phyloP scores from a whole-genome alignment of 2,797 vertebrate species.

The Enteromius argenteus region DNA sequence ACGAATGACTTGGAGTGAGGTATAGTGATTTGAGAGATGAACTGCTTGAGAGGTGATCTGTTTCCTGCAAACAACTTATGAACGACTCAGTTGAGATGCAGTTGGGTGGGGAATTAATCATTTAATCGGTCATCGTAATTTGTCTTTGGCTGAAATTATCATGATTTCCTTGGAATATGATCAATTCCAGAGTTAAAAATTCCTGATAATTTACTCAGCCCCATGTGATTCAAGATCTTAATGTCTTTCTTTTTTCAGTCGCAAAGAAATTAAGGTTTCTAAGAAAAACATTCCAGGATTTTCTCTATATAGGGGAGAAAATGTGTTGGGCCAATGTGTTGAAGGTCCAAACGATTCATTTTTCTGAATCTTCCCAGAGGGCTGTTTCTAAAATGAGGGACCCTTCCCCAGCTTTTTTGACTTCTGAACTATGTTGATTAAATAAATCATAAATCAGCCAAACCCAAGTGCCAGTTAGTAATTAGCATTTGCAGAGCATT shows the following conservation, averaged over 20 bases:
- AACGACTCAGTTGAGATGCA: not conserved
- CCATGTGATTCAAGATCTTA: not conserved
- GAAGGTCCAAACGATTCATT: not conserved
- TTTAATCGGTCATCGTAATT: not conserved
- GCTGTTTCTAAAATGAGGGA: not conserved
- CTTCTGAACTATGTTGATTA: slow-evolving; percentile 20
- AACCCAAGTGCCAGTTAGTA: slow-evolving; percentile 32
- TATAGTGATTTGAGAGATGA: not conserved
- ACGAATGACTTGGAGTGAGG: not conserved
- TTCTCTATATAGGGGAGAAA: not conserved
- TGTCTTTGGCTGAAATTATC: not conserved
- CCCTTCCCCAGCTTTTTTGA: not conserved
- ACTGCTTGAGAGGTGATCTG: not conserved
- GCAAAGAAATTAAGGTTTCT: not conserved
- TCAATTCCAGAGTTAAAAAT: not conserved
- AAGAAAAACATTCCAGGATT: not conserved
- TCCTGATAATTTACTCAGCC: not conserved
- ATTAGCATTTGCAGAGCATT: slow-evolving; percentile 34
- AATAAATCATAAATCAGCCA: slow-evolving; percentile 15
- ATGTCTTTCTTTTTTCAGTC: too few species aligned
- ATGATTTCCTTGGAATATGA: not conserved
- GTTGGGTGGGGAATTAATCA: not conserved
- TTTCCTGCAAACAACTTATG: not conserved
- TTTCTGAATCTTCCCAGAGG: not conserved
- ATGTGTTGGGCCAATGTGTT: not conserved